Percentiles rank a stretch among this genome's conserved stretches.
Conservation (phyloP, 2,888 invertebrate species). For the Macrophya annulata region DNA sequence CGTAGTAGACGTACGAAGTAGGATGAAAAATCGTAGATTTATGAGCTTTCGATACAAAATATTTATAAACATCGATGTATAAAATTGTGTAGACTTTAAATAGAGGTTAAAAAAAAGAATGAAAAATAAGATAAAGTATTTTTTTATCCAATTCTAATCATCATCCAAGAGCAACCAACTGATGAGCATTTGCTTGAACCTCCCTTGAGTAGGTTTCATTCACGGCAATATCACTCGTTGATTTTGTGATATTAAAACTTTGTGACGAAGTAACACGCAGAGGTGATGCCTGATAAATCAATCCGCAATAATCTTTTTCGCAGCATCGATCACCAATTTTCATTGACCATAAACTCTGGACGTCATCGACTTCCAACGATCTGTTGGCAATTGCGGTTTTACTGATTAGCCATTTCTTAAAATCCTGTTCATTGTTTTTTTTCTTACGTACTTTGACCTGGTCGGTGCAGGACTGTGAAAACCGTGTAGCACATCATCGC, state of each 20-base stretch:
- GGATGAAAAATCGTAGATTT: not conserved
- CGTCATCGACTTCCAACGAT: constrained; percentile 50
- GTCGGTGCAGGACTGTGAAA: constrained; percentile 51
- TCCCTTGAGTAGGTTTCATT: constrained; percentile 24
- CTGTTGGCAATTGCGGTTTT: constrained; percentile 40
- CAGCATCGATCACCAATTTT: constrained; percentile 50
- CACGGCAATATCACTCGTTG: constrained; percentile 12
- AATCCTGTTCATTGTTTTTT: not conserved
- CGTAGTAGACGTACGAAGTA: not conserved
- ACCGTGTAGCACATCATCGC: not conserved
- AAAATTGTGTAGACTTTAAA: not conserved
- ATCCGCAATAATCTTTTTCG: constrained; percentile 24
- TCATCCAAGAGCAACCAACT: not conserved
- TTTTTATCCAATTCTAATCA: not conserved
- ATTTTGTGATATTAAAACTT: constrained; percentile 28
- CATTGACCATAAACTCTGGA: constrained; percentile 57
- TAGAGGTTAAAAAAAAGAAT: not conserved
- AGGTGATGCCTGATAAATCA: constrained; percentile 46
- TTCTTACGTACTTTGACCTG: constrained; percentile 61
- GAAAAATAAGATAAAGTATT: too few species aligned
- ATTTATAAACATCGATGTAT: not conserved
- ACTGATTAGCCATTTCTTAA: not conserved
- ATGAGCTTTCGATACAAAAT: not conserved
- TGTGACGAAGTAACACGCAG: constrained; percentile 33
- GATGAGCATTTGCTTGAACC: not conserved